Conservation (phyloP, 1,140 invertebrate genomes). For the Notospermus geniculatus region DNA sequence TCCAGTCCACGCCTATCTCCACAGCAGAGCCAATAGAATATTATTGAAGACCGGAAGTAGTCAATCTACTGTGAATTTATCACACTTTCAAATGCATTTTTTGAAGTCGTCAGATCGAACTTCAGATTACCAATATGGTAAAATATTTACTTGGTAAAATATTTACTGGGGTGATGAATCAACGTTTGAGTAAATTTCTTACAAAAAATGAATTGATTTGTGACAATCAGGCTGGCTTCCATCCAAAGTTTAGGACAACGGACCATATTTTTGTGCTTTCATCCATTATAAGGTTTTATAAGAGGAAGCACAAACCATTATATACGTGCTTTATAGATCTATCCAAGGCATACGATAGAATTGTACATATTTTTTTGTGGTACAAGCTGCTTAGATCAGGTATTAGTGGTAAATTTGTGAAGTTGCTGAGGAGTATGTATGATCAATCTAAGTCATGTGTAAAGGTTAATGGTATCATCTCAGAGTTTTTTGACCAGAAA, state of each 20-base stretch:
- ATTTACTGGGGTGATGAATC: too few species aligned
- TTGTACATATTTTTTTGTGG: not conserved
- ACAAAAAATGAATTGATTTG: not conserved
- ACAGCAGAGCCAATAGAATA: too few species aligned
- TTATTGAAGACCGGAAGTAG: too few species aligned
- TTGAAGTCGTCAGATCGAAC: too few species aligned
- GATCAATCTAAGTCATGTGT: not conserved
- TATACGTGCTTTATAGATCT: constrained; percentile 6
- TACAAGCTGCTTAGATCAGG: not conserved
- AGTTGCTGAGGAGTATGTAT: not conserved
- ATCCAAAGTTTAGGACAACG: not conserved
- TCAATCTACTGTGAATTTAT: too few species aligned
- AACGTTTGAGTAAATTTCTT: too few species aligned
- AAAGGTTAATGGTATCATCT: not conserved
- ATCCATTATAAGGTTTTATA: not conserved
- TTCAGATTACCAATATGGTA: too few species aligned
- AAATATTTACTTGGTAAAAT: too few species aligned
- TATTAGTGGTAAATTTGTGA: not conserved
- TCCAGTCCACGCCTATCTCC: too few species aligned
- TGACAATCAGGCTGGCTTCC: not conserved
- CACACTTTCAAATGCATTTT: too few species aligned
- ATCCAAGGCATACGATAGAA: not conserved
- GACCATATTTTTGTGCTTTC: constrained; percentile 4
- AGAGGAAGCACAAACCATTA: constrained; percentile 1
- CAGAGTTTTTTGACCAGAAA: not conserved